Evolutionary conservation across 2,888 invertebrate species (phyloP).

Genomic region (Acrobasis repandana): DNA sequence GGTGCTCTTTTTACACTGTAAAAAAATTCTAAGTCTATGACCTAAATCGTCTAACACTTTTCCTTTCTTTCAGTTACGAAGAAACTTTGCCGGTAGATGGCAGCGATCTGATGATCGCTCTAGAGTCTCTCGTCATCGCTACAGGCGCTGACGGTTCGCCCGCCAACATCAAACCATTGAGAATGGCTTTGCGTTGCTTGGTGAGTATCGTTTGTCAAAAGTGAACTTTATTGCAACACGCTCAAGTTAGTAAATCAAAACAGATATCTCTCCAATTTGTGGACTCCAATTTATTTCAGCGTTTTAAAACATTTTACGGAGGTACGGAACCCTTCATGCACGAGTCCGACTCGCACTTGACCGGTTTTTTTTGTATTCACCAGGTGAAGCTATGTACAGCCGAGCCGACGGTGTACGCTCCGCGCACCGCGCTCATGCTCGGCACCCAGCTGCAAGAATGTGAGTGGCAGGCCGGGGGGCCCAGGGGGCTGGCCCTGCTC

Average conservation of each 20-base stretch:
- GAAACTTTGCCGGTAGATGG: slow-evolving; percentile 85
- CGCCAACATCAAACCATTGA: slow-evolving; percentile 82
- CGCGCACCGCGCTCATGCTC: slow-evolving; percentile 55
- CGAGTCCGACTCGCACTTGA: too few species aligned
- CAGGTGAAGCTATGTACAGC: slow-evolving; percentile 67
- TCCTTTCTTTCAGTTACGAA: slow-evolving; percentile 78
- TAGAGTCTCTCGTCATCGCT: slow-evolving; percentile 86
- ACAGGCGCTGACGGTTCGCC: slow-evolving; percentile 58
- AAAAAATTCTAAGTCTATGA: too few species aligned
- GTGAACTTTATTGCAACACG: not conserved
- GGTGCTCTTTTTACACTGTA: too few species aligned
- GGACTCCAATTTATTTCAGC: too few species aligned
- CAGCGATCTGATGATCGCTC: slow-evolving; percentile 85
- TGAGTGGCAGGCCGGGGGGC: slow-evolving; percentile 34
- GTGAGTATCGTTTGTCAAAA: slow-evolving; percentile 71
- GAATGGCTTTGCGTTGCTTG: slow-evolving; percentile 87
- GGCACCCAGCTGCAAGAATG: slow-evolving; percentile 47
- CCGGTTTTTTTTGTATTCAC: not conserved
- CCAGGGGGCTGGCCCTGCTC: slow-evolving; percentile 52
- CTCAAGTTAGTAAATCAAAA: not conserved
- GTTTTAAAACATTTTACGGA: too few species aligned
- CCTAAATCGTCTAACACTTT: slow-evolving; percentile 22
- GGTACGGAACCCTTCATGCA: too few species aligned
- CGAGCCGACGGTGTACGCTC: slow-evolving; percentile 53
- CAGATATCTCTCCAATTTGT: not conserved